phyloP scores from a whole-genome alignment of 1,140 invertebrate species.

The Ceratina australensis region DNA sequence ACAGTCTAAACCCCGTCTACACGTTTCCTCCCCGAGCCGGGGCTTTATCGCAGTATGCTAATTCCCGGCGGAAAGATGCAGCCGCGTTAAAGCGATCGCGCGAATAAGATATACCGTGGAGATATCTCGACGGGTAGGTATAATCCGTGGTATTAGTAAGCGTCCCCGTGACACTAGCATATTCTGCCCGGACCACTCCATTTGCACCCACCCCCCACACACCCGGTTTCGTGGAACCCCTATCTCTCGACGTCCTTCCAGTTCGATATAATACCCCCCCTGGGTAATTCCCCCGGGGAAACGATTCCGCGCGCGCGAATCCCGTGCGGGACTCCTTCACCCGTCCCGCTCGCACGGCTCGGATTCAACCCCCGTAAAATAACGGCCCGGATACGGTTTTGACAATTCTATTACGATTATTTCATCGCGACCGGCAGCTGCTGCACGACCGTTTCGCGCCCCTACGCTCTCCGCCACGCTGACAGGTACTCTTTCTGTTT shows the following conservation, averaged over 20 bases:
- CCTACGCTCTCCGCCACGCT: slow-evolving; percentile 36
- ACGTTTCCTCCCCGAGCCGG: slow-evolving; percentile 39
- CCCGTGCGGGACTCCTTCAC: slow-evolving; percentile 71
- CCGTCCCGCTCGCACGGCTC: slow-evolving; percentile 18
- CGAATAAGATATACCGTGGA: slow-evolving; percentile 64
- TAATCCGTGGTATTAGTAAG: slow-evolving; percentile 67
- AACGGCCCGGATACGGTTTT: slow-evolving; percentile 77
- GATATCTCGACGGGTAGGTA: slow-evolving; percentile 54
- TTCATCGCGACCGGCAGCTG: slow-evolving; percentile 72
- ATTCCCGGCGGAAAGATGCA: slow-evolving; percentile 55
- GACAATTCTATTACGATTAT: slow-evolving; percentile 79
- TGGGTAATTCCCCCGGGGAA: slow-evolving; percentile 72
- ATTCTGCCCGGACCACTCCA: slow-evolving; percentile 62
- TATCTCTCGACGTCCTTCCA: slow-evolving; percentile 65
- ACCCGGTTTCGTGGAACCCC: slow-evolving; percentile 43
- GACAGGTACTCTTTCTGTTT: slow-evolving; percentile 36
- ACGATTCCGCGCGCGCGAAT: slow-evolving; percentile 74
- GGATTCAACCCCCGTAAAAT: slow-evolving; percentile 76
- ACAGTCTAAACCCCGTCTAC: slow-evolving; percentile 25
- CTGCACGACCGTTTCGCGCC: slow-evolving; percentile 25
- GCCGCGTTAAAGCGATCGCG: slow-evolving; percentile 55
- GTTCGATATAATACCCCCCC: slow-evolving; percentile 75
- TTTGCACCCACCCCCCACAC: slow-evolving; percentile 56
- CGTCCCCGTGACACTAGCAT: slow-evolving; percentile 65
- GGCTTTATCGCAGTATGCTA: slow-evolving; percentile 60